Conservation (phyloP, 2,113 vertebrate genomes). For the Tenebrosternarchus preto region DNA sequence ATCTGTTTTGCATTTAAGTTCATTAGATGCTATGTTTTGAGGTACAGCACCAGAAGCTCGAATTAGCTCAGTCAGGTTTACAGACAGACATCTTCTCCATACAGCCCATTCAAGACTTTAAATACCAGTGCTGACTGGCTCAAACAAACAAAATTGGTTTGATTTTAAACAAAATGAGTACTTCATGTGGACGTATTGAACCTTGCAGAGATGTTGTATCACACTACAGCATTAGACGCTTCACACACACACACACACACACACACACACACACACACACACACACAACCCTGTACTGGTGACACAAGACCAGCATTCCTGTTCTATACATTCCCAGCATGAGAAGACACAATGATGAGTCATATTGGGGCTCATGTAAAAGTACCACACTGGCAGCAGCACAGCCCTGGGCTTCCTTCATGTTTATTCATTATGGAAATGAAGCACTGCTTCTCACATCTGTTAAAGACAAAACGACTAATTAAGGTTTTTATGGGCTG, state of each 20-base stretch:
- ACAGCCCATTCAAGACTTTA: too few species aligned
- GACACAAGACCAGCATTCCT: neutral
- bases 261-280: neutral
- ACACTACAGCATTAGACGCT: too few species aligned
- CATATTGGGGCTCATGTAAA: constrained; percentile 46
- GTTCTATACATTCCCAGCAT: constrained; percentile 26
- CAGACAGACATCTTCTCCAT: neutral
- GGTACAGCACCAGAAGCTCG: neutral
- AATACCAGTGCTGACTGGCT: too few species aligned
- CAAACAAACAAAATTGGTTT: too few species aligned
- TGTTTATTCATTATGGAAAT: constrained; percentile 57
- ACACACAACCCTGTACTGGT: neutral
- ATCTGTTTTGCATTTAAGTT: neutral
- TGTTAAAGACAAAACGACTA: constrained; percentile 49
- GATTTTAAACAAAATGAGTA: too few species aligned
- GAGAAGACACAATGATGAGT: constrained; percentile 47
- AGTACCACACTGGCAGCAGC: constrained; percentile 33
- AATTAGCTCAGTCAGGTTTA: neutral
- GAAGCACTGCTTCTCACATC: constrained; percentile 41
- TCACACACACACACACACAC: too few species aligned
- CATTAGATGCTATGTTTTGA: neutral
- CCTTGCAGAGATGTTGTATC: too few species aligned
- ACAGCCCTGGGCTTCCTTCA: constrained; percentile 35
- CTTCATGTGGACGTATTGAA: too few species aligned
- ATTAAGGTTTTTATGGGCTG: constrained; percentile 47